Evolutionary conservation across 1,140 invertebrate species (phyloP).

Genomic region (Pachypsylla venusta): DNA sequence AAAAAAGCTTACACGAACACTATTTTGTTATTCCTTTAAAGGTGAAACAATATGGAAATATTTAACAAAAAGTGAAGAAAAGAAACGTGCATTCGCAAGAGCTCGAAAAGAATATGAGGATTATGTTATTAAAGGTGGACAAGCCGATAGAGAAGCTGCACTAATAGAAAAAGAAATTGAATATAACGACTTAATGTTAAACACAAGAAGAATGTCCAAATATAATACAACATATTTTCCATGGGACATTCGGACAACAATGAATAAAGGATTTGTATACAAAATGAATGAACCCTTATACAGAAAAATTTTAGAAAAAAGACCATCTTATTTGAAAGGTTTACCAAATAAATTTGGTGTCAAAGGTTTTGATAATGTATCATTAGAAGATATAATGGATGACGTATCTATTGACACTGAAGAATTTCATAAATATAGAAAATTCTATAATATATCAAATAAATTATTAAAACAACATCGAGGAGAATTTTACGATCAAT

Average conservation of each 20-base stretch:
- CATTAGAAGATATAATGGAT: neutral
- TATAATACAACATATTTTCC: neutral
- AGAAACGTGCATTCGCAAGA: neutral
- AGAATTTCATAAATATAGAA: neutral
- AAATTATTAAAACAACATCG: neutral
- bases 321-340: neutral
- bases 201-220: neutral
- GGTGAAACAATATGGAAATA: neutral
- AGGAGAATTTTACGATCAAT: neutral
- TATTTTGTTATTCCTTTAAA: too few species aligned
- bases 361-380: neutral
- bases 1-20: too few species aligned
- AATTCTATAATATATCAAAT: neutral
- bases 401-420: neutral
- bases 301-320: neutral
- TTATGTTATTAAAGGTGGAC: neutral
- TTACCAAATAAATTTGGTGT: neutral
- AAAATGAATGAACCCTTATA: neutral
- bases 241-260: neutral
- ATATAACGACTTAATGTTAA: neutral
- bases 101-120: neutral
- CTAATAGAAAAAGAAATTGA: neutral
- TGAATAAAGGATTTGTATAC: slow-evolving; percentile 2
- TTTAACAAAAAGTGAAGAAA: neutral
- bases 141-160: neutral